Base-by-base conservation (phyloP, 2,888 invertebrate species). In the Cryptophagus acutangulus region DNA sequence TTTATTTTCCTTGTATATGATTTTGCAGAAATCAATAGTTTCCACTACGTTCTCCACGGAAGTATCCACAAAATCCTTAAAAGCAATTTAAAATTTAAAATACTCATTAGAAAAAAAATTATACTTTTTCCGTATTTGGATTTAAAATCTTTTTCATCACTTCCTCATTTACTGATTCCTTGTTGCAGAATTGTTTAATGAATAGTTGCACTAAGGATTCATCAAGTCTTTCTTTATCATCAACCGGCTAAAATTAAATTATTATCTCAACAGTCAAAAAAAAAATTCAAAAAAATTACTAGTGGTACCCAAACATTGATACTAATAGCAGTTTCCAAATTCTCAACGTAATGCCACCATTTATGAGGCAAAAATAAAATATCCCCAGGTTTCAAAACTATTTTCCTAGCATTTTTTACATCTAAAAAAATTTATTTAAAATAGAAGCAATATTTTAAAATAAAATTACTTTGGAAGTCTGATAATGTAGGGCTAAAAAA, bases 331-430 rank as follows among this genome's bases (percentile, higher is more conserved):
- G 74, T 65, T 2, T 75, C 72, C 73, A 90, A 86, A 63, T 93
- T 92, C 68, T 91, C 88, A 1, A 95, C 96, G 71, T 87, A 94
- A 72, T 96, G 96, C 96, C 96, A 97, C 95, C 96, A 97, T 45
- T 87, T 85, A 45, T 79, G 77, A 0, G 96, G 96, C 4, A 97
- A 86, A 57, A 87, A 78, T 20, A 97, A 71, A 0, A 91, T 85
- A 69, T 96, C 90, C 0, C 93, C 92, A 6, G 91, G 84, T 31
- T 81, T 73, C 35, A 96, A 69, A 38, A 78, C 76, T 17, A 91
- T 77, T 46, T 79, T 58, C 48, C 57, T 58, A 35, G 62, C 14
- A 13, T 31, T 31, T 15, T 31, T 31, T 8, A 31, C 12, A 13
- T n/a, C 13, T 20, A 9, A 6, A n/a, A n/a, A n/a, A 20, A 20